phyloP scores from a whole-genome alignment of 2,797 vertebrate genomes.

The Liasis olivaceus region DNA sequence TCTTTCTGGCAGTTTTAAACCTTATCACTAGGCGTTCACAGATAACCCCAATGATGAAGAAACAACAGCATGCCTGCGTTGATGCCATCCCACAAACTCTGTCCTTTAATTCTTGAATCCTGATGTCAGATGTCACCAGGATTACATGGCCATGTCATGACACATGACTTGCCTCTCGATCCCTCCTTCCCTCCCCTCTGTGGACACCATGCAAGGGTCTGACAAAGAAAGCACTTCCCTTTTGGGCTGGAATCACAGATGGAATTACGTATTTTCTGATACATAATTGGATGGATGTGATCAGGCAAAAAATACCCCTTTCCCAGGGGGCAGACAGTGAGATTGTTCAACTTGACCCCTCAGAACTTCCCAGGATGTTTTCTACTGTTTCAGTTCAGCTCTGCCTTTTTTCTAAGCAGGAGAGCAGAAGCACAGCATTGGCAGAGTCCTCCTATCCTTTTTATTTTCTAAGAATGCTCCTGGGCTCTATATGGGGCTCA shows the following conservation, averaged over 20 bases:
- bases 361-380: background rate
- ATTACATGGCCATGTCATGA: background rate
- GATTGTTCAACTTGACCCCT: background rate
- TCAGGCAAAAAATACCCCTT: background rate
- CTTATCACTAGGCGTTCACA: background rate
- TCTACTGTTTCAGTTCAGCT: background rate
- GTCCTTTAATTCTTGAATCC: background rate
- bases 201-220: too few species aligned
- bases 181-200: background rate
- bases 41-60: background rate
- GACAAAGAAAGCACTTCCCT: background rate
- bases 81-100: background rate
- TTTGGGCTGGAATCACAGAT: background rate
- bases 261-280: background rate
- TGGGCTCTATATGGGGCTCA: background rate
- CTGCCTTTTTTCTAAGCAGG: background rate
- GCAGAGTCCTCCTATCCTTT: background rate
- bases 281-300: background rate
- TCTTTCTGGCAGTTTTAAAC: background rate
- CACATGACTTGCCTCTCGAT: background rate
- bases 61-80: background rate
- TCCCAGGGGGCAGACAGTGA: background rate
- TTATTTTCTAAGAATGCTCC: background rate
- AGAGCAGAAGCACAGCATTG: background rate
- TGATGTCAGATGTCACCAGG: background rate